Conservation (phyloP, 2,797 vertebrate genomes). For the Miichthys miiuy region DNA sequence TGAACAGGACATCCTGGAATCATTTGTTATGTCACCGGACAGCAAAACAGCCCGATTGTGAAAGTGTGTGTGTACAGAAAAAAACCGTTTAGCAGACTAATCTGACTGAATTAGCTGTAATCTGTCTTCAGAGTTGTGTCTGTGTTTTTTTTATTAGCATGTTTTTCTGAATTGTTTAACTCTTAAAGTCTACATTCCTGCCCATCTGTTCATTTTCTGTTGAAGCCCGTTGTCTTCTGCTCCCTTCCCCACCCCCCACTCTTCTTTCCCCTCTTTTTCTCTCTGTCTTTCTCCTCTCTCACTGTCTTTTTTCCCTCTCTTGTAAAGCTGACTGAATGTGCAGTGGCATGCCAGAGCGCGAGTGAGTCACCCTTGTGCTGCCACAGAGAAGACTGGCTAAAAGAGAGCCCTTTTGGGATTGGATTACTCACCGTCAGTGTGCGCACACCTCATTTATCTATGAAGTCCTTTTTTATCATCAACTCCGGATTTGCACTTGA, state of each 20-base stretch:
- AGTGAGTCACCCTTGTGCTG: constrained; percentile 77
- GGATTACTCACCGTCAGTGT: constrained; percentile 50
- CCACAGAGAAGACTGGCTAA: constrained; percentile 54
- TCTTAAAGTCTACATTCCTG: not conserved
- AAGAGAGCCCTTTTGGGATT: constrained; percentile 46
- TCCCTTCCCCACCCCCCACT: not conserved
- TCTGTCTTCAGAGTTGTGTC: constrained; percentile 8
- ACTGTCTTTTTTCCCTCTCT: constrained; percentile 50
- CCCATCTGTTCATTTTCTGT: constrained; percentile 18
- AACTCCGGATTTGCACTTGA: constrained; percentile 5
- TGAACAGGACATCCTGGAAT: constrained; percentile 73
- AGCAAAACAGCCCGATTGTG: constrained; percentile 2
- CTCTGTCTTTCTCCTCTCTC: constrained; percentile 24
- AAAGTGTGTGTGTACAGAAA: not conserved
- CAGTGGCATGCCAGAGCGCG: constrained; percentile 72
- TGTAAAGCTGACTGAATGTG: constrained; percentile 77
- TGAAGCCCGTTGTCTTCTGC: not conserved
- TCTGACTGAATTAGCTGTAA: not conserved
- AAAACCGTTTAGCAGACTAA: not conserved
- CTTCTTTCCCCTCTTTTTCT: not conserved
- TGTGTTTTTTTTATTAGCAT: not conserved
- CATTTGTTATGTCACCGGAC: constrained; percentile 44
- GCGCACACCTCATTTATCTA: constrained; percentile 50
- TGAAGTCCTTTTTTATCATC: constrained; percentile 27
- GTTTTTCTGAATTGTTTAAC: constrained; percentile 15